Base-by-base conservation (phyloP, 2,113 vertebrate genomes). In the Pollimyrus isidori region DNA sequence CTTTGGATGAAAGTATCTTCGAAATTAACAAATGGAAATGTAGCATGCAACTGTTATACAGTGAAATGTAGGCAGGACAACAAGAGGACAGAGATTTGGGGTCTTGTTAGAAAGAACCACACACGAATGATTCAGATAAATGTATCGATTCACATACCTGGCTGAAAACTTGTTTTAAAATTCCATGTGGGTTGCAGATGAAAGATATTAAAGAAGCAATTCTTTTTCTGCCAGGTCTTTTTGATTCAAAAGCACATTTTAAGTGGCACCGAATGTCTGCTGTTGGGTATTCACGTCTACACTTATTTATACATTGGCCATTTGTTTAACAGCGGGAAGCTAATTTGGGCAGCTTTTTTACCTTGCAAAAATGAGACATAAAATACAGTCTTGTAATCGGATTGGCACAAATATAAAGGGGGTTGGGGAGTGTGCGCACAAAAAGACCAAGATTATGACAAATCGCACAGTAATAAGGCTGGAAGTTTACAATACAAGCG, bases 401-500 rank as follows among this genome's bases (percentile, higher is more conserved):
- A 84, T 84, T 84, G 42, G 82, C 82, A 48, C 21, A 84, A n/a
- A 84, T 21, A 84, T 84, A 48, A n/a, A 84, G 17, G 19, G 19
- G 19, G 21, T 23, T 46, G 45, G 45, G 45, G 35, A n/a, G 6
- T 42, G 45, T 13, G 21, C 3, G 19, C 82, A 48, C 82, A 84
- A 84, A 84, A 48, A n/a, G 42, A 48, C 35, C 0, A 15, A 48
- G 80, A 45, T 45, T 30, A 53, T 53, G 49, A 53, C 19, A 19
- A 53, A 35, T 15, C 15, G 21, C 42, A 7, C 9, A 17, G 48
- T 87, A 87, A 87, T 87, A 87, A 87, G 85, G 26, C 85, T 87
- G 6, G 30, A 87, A 87, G 85, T 87, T 53, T 53, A 39, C 85
- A 87, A 87, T 35, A 87, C 85, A 87, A 86, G 85, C 50, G 26